Evolutionary conservation across 2,113 vertebrate species (phyloP).

Genomic region (Thamnaconus septentrionalis): DNA sequence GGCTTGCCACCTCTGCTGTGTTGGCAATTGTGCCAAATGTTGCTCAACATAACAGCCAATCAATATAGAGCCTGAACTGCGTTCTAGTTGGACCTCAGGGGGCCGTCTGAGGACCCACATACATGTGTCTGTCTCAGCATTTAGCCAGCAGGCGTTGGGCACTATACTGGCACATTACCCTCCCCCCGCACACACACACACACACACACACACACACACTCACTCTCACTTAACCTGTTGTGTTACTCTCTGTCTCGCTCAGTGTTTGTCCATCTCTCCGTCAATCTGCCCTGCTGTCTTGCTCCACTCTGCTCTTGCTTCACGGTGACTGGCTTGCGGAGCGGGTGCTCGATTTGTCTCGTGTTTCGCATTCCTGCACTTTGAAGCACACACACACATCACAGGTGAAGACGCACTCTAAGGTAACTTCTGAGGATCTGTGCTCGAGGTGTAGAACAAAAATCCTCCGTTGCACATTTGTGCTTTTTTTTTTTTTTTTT

Average conservation of each 20-base stretch:
- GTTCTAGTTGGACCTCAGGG: no score
- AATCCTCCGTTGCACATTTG: constrained; percentile 1
- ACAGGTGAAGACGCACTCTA: background rate
- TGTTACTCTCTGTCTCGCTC: background rate
- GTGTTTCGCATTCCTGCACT: constrained; percentile 41
- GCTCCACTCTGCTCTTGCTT: constrained; percentile 21
- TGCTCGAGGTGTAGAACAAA: background rate
- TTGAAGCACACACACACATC: background rate
- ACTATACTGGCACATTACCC: no score
- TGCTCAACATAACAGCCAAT: no score
- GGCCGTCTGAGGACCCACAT: no score
- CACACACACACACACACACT: no score
- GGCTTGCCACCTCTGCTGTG: no score
- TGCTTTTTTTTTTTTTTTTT: background rate
- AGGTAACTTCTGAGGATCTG: constrained; percentile 8
- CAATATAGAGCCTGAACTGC: no score
- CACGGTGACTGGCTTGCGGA: constrained; percentile 9
- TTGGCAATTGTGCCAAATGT: no score
- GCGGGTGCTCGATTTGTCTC: constrained; percentile 6
- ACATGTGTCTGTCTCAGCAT: no score
- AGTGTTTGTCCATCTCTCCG: background rate
- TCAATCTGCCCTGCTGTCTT: background rate
- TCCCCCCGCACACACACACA: no score
- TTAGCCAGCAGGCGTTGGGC: no score
- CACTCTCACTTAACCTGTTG: background rate